phyloP scores from a whole-genome alignment of 1,140 invertebrate species.

The Platyscapa corneri region DNA sequence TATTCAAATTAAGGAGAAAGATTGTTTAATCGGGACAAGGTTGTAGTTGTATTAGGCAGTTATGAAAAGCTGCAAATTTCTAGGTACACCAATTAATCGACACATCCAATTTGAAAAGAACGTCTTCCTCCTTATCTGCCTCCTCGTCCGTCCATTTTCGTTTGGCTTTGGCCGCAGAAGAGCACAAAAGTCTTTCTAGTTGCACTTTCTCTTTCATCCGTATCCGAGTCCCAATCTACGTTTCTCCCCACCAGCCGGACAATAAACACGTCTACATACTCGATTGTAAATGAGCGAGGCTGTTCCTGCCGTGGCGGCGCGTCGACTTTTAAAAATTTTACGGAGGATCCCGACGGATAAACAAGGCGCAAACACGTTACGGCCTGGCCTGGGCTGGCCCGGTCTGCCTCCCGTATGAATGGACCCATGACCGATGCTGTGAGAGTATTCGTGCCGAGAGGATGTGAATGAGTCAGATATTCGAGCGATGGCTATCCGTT shows the following conservation, averaged over 20 bases:
- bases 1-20: too few relatives aligned
- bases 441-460: not conserved
- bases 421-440: not conserved
- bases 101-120: not conserved
- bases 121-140: not conserved
- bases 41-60: too few relatives aligned
- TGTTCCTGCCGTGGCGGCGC: not conserved
- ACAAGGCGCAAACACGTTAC: not conserved
- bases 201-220: conserved; percentile 43
- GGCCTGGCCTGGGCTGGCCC: too few relatives aligned
- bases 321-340: conserved; percentile 13
- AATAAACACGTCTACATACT: not conserved
- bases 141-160: conserved; percentile 33
- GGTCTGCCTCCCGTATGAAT: conserved; percentile 34
- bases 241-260: not conserved
- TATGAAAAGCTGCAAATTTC: not conserved
- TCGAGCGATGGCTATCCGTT: conserved; percentile 37
- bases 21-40: too few relatives aligned
- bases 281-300: conserved; percentile 3
- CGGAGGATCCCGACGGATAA: not conserved
- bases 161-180: conserved; percentile 14
- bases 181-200: conserved; percentile 31
- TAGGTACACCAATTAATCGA: not conserved
- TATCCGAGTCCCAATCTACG: conserved; percentile 33
- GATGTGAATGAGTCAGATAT: conserved; percentile 45